Evolutionary conservation across 2,113 vertebrate genomes (phyloP).

Genomic region (Capricornis sumatraensis): DNA sequence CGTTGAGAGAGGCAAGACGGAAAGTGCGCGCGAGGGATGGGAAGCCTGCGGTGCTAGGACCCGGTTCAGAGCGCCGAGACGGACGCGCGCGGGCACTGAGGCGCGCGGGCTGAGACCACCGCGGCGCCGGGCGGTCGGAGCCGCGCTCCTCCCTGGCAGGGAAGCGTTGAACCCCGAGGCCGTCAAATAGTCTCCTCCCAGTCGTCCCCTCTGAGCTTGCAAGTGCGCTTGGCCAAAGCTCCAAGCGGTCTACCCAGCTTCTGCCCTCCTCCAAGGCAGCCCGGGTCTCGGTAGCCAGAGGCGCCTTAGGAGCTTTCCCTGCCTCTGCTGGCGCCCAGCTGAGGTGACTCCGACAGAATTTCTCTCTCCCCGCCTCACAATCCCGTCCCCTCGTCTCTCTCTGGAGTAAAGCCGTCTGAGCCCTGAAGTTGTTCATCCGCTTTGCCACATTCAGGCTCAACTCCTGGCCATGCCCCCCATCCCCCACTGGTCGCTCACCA

Average conservation of each 20-base stretch:
- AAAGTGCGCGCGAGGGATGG: not conserved
- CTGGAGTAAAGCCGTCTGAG: not conserved
- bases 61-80: not conserved
- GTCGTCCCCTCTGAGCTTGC: not conserved
- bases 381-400: not conserved
- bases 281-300: not conserved
- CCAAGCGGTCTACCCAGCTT: not conserved
- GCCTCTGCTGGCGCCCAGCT: not conserved
- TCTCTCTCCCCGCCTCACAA: not conserved
- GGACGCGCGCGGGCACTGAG: not conserved
- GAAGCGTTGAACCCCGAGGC: not conserved
- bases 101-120: not conserved
- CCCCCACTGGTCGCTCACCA: not conserved
- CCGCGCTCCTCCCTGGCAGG: not conserved
- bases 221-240: not conserved
- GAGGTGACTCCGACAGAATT: not conserved
- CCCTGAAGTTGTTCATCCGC: not conserved
- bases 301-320: not conserved
- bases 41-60: not conserved
- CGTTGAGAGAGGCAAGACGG: not conserved
- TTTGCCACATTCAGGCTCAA: not conserved
- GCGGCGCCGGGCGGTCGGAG: not conserved
- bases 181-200: not conserved
- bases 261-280: not conserved
- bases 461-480: not conserved